A percentile compares a stretch with the other conserved stretches of the same genome.
phyloP scores from a whole-genome alignment of 2,797 vertebrate species.

The Scleropages formosus region DNA sequence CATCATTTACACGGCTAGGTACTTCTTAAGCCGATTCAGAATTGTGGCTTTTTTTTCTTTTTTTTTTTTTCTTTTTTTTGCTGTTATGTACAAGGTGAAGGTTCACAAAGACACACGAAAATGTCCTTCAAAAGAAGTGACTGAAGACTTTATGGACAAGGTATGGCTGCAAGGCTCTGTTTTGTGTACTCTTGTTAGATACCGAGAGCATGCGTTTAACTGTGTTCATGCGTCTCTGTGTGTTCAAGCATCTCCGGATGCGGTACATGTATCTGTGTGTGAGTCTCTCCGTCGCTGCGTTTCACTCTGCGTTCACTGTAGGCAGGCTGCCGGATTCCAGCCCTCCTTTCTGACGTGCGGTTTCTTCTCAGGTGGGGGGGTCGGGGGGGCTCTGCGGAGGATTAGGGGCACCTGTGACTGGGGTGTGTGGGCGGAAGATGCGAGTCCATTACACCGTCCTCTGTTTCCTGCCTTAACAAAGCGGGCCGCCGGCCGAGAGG shows the following conservation, averaged over 20 bases:
- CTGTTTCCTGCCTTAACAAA: neutral
- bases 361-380: neutral
- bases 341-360: neutral
- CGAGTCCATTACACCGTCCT: neutral
- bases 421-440: neutral
- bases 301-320: neutral
- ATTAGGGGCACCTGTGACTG: neutral
- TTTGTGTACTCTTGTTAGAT: neutral
- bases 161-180: neutral
- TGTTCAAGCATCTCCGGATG: neutral
- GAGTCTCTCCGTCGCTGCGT: neutral
- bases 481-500: neutral
- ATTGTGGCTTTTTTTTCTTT: neutral
- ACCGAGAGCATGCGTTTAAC: neutral
- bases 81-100: no score
- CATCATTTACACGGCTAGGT: neutral
- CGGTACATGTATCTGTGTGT: neutral
- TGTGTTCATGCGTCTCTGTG: neutral
- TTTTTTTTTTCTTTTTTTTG: neutral
- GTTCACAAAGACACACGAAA: no score
- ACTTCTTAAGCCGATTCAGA: neutral
- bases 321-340: no score
- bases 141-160: neutral
- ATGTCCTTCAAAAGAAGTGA: neutral
- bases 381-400: neutral